Evolutionary conservation across 2,113 vertebrate species (phyloP).

Genomic region (Excalfactoria chinensis): DNA sequence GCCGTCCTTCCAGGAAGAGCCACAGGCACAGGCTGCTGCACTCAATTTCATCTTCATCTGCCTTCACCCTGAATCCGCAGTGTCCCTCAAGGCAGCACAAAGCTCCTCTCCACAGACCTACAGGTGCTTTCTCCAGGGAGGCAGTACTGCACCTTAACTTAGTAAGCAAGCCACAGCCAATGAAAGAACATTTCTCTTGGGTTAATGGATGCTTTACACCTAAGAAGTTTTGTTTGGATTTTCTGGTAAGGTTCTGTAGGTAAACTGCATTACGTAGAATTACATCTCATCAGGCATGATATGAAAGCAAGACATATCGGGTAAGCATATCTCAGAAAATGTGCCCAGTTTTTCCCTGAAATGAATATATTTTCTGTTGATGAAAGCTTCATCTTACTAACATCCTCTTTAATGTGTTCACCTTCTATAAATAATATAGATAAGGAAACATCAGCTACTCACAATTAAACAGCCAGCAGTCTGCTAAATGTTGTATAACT

Average conservation of each 20-base stretch:
- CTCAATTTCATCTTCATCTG: not conserved
- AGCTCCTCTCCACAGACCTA: not conserved
- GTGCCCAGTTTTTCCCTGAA: not conserved
- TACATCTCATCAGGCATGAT: not conserved
- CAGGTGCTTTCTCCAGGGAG: not conserved
- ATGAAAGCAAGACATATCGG: not conserved
- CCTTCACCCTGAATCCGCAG: not conserved
- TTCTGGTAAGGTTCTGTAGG: not conserved
- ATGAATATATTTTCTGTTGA: not conserved
- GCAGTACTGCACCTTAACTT: not conserved
- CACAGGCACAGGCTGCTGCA: not conserved
- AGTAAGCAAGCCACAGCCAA: not conserved
- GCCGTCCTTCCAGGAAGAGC: not conserved
- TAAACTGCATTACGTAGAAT: fast-evolving
- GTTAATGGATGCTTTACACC: slow-evolving; percentile 5
- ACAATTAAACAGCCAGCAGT: not conserved
- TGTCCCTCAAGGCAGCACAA: not conserved
- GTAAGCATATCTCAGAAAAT: not conserved
- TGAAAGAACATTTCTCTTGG: slow-evolving; percentile 10
- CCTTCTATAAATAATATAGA: not conserved
- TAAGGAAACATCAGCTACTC: not conserved
- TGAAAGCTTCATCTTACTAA: not conserved
- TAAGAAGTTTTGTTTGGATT: not conserved
- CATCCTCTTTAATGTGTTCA: not conserved
- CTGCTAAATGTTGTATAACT: not conserved